Evolutionary conservation across 2,113 vertebrate species (phyloP), one percentile per base, ranked within the genome.

Genomic region (Nibea albiflora): DNA sequence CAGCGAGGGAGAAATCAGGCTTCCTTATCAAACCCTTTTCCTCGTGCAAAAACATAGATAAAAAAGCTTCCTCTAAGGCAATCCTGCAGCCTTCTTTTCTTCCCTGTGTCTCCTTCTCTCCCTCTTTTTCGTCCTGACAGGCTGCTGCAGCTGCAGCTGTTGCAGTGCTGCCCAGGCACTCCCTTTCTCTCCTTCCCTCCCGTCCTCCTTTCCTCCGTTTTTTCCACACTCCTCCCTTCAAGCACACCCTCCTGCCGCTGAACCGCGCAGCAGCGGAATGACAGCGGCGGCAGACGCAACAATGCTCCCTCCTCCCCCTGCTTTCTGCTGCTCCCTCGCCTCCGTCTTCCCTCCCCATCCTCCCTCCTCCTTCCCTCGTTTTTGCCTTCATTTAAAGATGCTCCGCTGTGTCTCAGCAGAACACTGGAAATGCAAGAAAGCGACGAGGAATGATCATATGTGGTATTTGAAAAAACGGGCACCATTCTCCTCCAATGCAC

Each of bases 231-330:
- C 91, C 92, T 94, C 90, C 91, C 84, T 91, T 88, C 88, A 89
- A 89, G 80, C 92, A 80, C 92, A 88, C 92, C 90, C 93, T 94
- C 89, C 92, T 94, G 93, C 94, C 73, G 73, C 90, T 84, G 91
- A 94, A 90, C 80, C 85, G 82, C 83, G 89, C 94, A 94, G 94
- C 94, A 95, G 94, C 91, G 92, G 90, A 95, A 93, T 95, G 95
- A 94, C 94, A 95, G 94, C 83, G 89, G 90, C 81, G 81, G 89
- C 92, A 92, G 88, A 92, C 85, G 87, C 92, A 93, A 85, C 89
- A 89, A 74, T 78, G 74, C 88, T 88, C 85, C 92, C 92, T 92
- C 92, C 89, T 87, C 86, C 92, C 89, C 90, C 88, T 91, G 71
- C 78, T 89, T 65, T 82, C 77, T 78, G 80, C 84, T 86, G 88